Conservation (phyloP, 53 echinoderm and acorn worm species). For the Holothuria scabra region DNA sequence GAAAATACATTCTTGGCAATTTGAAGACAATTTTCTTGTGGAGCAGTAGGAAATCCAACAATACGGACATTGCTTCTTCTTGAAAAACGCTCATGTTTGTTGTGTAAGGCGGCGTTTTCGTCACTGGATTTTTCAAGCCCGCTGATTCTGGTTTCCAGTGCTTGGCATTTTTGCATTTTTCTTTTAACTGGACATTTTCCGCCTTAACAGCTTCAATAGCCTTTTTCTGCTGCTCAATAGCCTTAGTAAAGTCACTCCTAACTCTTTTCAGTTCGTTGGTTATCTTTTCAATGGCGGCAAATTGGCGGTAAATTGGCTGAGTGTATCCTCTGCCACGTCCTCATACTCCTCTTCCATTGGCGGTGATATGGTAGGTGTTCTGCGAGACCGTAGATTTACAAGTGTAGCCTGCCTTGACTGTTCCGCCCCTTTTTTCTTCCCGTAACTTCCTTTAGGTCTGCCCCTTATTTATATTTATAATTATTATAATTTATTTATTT, state of each 20-base stretch:
- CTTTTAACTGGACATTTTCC: background rate
- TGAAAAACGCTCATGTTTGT: background rate
- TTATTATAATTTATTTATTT: too few species aligned
- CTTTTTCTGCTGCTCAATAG: background rate
- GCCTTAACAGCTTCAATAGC: too few species aligned
- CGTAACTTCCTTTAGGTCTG: too few species aligned
- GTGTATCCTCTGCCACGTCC: background rate
- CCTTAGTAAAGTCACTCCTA: background rate
- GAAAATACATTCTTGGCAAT: background rate
- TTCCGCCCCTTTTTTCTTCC: too few species aligned
- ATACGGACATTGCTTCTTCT: too few species aligned
- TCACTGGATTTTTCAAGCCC: background rate
- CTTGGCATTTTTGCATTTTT: background rate
- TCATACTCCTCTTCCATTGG: background rate
- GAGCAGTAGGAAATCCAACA: too few species aligned
- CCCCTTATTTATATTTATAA: too few species aligned
- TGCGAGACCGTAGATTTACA: background rate
- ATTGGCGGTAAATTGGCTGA: background rate
- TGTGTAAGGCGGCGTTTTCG: background rate
- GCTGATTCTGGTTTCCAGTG: background rate
- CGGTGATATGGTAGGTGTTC: too few species aligned
- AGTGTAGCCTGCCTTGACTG: background rate
- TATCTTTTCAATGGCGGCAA: background rate
- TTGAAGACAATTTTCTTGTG: too few species aligned
- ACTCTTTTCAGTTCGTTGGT: background rate